Evolutionary conservation across 2,888 invertebrate genomes (phyloP).

Genomic region (Beris morrisii): DNA sequence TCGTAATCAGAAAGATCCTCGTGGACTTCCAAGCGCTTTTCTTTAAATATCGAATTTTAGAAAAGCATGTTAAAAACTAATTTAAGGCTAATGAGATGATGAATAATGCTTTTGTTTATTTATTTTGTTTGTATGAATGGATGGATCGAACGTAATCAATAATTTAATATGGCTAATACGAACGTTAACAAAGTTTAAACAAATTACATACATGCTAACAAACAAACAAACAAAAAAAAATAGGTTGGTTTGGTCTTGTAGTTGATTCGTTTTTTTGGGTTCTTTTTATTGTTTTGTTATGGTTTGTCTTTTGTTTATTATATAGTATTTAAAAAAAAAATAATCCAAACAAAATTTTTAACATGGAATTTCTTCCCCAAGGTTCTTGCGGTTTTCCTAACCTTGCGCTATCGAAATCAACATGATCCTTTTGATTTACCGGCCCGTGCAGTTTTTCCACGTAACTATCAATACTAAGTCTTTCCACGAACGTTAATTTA

Average conservation of each 20-base stretch:
- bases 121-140: slow-evolving; percentile 15
- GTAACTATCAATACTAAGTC: slow-evolving; percentile 52
- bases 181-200: background rate
- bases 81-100: slow-evolving; percentile 26
- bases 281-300: background rate
- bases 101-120: background rate
- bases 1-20: slow-evolving; percentile 97
- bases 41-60: slow-evolving; percentile 64
- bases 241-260: too few relatives aligned
- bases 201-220: slow-evolving; percentile 10
- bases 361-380: slow-evolving; percentile 49
- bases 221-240: background rate
- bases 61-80: slow-evolving; percentile 25
- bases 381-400: slow-evolving; percentile 81
- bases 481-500: background rate
- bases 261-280: background rate
- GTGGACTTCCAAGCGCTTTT: slow-evolving; percentile 96
- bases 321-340: background rate
- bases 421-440: slow-evolving; percentile 73
- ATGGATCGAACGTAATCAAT: slow-evolving; percentile 5
- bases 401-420: slow-evolving; percentile 79
- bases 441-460: slow-evolving; percentile 73
- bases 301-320: background rate
- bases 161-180: background rate
- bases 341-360: slow-evolving; percentile 44